These are phyloP conservation scores for Oreotragus oreotragus DNA, from an alignment of 2,113 vertebrate genomes.

Conservation along the genomic window DNA sequence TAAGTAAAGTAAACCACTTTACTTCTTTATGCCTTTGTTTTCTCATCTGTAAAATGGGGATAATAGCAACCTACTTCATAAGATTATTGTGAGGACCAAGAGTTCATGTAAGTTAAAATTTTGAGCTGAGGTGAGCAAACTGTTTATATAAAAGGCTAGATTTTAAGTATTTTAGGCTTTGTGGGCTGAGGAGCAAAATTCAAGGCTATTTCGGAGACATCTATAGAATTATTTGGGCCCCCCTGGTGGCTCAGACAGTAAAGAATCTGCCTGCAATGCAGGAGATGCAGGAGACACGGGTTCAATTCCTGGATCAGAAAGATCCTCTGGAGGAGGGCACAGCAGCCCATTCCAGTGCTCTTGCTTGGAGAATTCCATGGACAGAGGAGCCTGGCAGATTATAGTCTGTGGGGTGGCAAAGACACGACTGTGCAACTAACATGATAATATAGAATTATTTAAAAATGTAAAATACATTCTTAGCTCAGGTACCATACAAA, in stretches of 20 bases:
- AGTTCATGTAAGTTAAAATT: not conserved
- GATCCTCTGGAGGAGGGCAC: not conserved
- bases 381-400: not conserved
- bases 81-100: not conserved
- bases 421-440: not conserved
- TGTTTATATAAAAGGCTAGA: not conserved
- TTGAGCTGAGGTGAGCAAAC: not conserved
- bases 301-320: not conserved
- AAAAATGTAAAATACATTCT: not conserved
- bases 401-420: not conserved
- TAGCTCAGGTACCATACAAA: not conserved
- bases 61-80: not conserved
- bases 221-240: not conserved
- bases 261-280: not conserved
- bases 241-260: not conserved
- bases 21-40: not conserved
- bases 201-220: not conserved
- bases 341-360: not conserved
- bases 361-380: not conserved
- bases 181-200: not conserved
- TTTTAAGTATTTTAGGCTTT: not conserved
- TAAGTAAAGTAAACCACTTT: not conserved
- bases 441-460: not conserved
- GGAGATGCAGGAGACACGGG: not conserved
- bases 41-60: not conserved